Conservation (phyloP, 2,113 vertebrate genomes). For the Phyllostomus discolor region DNA sequence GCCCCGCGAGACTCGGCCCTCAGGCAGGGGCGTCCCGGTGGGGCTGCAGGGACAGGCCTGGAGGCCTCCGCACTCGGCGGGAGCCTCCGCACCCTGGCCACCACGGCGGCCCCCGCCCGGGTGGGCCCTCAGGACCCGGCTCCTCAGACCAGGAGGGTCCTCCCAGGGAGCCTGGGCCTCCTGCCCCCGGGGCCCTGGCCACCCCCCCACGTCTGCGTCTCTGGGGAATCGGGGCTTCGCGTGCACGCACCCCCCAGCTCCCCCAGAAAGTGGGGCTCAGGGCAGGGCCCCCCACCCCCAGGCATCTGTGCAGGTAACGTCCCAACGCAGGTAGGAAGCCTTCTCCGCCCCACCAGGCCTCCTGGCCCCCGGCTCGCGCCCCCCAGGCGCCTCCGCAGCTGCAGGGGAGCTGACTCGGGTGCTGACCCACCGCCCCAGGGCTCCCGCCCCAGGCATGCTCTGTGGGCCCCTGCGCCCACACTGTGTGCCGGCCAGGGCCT, state of each 20-base stretch:
- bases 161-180: not conserved
- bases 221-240: not conserved
- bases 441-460: no score
- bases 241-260: rapidly evolving
- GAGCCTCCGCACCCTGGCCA: not conserved
- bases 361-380: rapidly evolving
- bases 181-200: not conserved
- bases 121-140: not conserved
- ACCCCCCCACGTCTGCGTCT: rapidly evolving
- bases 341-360: not conserved
- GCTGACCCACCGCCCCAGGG: not conserved
- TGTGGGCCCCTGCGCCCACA: not conserved
- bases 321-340: not conserved
- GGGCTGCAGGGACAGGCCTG: not conserved
- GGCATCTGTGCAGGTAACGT: not conserved
- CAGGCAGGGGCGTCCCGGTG: rapidly evolving
- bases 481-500: no score
- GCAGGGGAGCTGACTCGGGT: not conserved
- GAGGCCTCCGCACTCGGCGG: rapidly evolving
- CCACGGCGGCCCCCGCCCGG: not conserved
- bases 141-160: not conserved
- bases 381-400: no score
- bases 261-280: rapidly evolving
- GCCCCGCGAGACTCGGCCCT: not conserved
- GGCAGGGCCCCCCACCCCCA: not conserved